phyloP scores from a whole-genome alignment of 2,888 invertebrate genomes.

The Laspeyria flexula region DNA sequence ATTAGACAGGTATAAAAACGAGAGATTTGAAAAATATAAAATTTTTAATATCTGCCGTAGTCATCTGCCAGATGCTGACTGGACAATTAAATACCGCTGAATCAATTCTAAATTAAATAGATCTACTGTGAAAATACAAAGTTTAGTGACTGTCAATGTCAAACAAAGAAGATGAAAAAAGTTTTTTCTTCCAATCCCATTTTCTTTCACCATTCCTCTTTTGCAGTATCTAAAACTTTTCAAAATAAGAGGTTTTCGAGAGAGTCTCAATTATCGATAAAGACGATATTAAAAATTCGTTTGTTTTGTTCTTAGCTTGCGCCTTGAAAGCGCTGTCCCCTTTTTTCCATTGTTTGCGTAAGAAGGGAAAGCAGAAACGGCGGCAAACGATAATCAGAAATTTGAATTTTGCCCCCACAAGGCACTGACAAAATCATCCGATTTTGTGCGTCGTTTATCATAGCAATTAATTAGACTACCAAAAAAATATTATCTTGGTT shows the following conservation, averaged over 20 bases:
- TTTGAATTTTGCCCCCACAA: slow-evolving; percentile 81
- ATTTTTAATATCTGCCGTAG: slow-evolving; percentile 67
- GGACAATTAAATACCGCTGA: slow-evolving; percentile 71
- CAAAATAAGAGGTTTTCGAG: slow-evolving; percentile 85
- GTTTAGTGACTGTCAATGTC: slow-evolving; percentile 84
- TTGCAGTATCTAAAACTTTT: slow-evolving; percentile 83
- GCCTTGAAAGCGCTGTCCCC: slow-evolving; percentile 79
- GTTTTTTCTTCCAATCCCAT: slow-evolving; percentile 82
- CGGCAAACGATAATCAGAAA: slow-evolving; percentile 82
- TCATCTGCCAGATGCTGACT: slow-evolving; percentile 72
- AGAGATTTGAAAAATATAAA: slow-evolving; percentile 37
- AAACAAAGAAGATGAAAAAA: slow-evolving; percentile 86
- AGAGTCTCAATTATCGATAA: slow-evolving; percentile 86
- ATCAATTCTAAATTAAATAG: slow-evolving; percentile 83
- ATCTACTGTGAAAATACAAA: slow-evolving; percentile 82
- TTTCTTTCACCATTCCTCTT: slow-evolving; percentile 83
- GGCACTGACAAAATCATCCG: slow-evolving; percentile 75
- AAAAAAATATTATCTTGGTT: slow-evolving; percentile 70
- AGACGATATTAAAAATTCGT: slow-evolving; percentile 86
- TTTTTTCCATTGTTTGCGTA: slow-evolving; percentile 82
- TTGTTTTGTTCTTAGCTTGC: slow-evolving; percentile 84
- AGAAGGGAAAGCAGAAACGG: slow-evolving; percentile 76
- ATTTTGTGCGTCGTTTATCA: slow-evolving; percentile 81
- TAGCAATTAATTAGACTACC: slow-evolving; percentile 77
- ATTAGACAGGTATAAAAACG: slow-evolving; percentile 29